phyloP scores from a whole-genome alignment of 2,797 vertebrate genomes.

The Lepilemur septentrionalis region DNA sequence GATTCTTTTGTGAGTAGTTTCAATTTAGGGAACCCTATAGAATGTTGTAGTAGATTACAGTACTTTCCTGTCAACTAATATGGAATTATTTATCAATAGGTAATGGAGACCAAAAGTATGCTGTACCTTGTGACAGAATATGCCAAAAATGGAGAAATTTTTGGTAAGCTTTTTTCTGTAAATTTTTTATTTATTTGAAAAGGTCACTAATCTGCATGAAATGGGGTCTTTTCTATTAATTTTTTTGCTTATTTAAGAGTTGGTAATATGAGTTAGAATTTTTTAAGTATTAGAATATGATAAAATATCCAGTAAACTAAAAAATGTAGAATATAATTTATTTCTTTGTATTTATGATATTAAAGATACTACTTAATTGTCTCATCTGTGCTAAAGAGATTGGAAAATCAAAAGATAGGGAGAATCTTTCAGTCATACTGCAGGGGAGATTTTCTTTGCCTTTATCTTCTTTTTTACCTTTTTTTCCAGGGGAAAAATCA shows the following conservation, averaged over 20 bases:
- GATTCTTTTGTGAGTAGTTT: slow-evolving; percentile 1
- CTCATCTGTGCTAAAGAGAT: neutral
- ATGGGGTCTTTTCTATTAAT: slow-evolving; percentile 12
- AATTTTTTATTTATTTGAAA: slow-evolving; percentile 34
- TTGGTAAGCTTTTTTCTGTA: slow-evolving; percentile 90
- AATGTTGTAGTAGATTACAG: neutral
- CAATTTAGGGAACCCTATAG: neutral
- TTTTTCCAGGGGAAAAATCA: neutral
- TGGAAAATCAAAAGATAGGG: neutral
- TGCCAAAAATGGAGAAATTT: slow-evolving; percentile 99
- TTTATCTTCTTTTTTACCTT: slow-evolving; percentile 25
- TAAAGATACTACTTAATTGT: slow-evolving; percentile 41
- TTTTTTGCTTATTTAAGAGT: slow-evolving; percentile 42
- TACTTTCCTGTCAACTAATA: slow-evolving; percentile 57
- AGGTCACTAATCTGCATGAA: neutral
- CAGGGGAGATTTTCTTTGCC: neutral
- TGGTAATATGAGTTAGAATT: neutral
- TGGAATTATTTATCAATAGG: slow-evolving; percentile 85
- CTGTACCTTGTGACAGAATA: slow-evolving; percentile 99
- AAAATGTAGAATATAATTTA: slow-evolving; percentile 32
- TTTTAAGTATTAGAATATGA: slow-evolving; percentile 16
- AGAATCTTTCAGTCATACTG: neutral
- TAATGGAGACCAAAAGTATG: slow-evolving; percentile 99
- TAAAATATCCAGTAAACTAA: slow-evolving; percentile 29
- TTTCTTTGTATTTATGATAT: neutral